Base-by-base conservation (phyloP, 1,140 invertebrate species). In the Drosophila sucinea region DNA sequence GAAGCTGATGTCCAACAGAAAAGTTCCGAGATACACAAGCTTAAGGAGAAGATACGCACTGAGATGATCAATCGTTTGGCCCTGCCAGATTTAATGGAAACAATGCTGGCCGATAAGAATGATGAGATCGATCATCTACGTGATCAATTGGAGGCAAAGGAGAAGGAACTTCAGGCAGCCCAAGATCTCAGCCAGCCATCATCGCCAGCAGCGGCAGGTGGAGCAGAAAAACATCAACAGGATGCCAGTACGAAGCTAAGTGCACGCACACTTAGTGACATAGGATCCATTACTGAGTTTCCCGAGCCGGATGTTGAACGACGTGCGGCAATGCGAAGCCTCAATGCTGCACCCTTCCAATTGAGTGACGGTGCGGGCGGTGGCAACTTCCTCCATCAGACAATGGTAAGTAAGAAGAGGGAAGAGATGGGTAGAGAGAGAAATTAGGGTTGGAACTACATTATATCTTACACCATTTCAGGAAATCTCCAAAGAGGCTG, bases 211-310 rank as follows among this genome's bases (percentile, higher is more conserved):
- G 57, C 40, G 7, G 78, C 35, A 0, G 65, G 38, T 0, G 84
- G 72, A 58, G 93, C 17, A 17, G 41, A 17, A 27, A 51, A 51
- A 51, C 23, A 51, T 10, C 44, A 91, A 89, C 85, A 90, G 47
- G 77, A 85, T 66, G 92, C 66, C 38, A 92, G 87, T 90, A 91
- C 81, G 79, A 94, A 92, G 78, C 77, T 89, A 76, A 94, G 95
- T 44, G 95, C 94, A 1, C 92, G 95, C 30, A 95, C 95, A 0
- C 90, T 96, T 0, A 95, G 95, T 79, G 95, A 95, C 71, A 95
- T 96, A 60, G 91, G 95, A 2, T 95, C 95, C 0, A 95, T 96
- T 91, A 95, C 95, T 0, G 95, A 96, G 63, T 95, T 93, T 60
- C 94, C 95, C 55, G 95, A 95, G 61, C 93, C 94, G 63, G 94